Percentiles rank a stretch among this genome's conserved stretches.
These are phyloP conservation scores for Anthoscopus minutus DNA, from an alignment of 2,113 vertebrate genomes.

Conservation along the genomic window DNA sequence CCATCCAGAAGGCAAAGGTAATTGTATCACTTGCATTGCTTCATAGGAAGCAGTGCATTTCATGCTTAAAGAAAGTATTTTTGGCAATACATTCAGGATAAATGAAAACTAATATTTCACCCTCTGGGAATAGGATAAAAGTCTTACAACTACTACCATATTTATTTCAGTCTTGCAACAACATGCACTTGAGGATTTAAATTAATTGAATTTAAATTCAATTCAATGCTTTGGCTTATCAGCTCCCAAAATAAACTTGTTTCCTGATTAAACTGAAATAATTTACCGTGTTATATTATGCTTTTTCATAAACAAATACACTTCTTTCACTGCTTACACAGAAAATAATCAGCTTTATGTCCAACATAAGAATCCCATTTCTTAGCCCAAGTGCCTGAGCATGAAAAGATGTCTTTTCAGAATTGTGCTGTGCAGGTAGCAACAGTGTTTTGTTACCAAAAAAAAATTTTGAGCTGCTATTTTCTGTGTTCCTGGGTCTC, in stretches of 20 bases:
- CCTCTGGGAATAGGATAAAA: neutral
- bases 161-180: neutral
- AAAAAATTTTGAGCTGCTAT: conserved; percentile 58
- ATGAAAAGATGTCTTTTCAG: conserved; percentile 12
- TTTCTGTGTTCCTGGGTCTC: conserved; percentile 69
- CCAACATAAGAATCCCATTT: neutral
- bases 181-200: neutral
- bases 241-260: neutral
- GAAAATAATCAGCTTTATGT: neutral
- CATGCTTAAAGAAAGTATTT: neutral
- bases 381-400: neutral
- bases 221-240: neutral
- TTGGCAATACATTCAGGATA: neutral
- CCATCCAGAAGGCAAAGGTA: neutral
- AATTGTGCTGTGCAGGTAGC: conserved; percentile 57
- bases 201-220: neutral
- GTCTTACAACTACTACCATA: neutral
- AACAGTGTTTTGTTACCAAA: conserved; percentile 40
- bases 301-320: neutral
- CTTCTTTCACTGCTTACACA: neutral
- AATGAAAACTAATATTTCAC: neutral
- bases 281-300: neutral
- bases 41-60: neutral
- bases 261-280: neutral
- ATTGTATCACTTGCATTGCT: neutral